Evolutionary conservation across 2,888 invertebrate species (phyloP).

Genomic region (Fabriciana adippe): DNA sequence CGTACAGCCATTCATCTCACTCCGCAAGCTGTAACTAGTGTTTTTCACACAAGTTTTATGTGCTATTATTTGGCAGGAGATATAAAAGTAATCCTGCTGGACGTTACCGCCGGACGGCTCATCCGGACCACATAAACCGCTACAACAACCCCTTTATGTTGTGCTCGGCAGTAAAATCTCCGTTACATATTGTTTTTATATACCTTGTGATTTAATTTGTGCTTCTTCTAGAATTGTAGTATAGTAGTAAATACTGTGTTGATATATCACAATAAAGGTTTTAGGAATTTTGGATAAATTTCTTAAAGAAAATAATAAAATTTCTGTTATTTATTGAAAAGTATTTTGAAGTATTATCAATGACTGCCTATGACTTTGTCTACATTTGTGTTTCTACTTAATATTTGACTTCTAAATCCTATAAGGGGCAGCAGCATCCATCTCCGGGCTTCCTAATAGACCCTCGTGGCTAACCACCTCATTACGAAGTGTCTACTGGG

Average conservation of each 20-base stretch:
- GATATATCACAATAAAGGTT: neutral
- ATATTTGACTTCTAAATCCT: no score
- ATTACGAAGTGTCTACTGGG: no score
- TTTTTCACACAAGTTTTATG: slow-evolving; percentile 82
- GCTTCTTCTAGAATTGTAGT: slow-evolving; percentile 14
- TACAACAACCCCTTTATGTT: slow-evolving; percentile 70
- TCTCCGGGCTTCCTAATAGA: no score
- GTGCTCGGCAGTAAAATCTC: slow-evolving; percentile 72
- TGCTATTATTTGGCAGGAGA: slow-evolving; percentile 80
- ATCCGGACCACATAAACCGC: slow-evolving; percentile 59
- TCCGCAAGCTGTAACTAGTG: slow-evolving; percentile 68
- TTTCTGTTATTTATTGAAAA: no score
- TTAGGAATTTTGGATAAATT: neutral
- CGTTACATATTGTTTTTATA: slow-evolving; percentile 61
- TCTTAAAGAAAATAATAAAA: no score
- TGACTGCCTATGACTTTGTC: no score
- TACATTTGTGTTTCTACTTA: no score
- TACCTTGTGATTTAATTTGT: slow-evolving; percentile 34
- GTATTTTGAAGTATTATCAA: no score
- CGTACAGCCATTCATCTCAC: slow-evolving; percentile 54
- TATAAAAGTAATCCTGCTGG: slow-evolving; percentile 76
- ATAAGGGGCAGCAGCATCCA: no score
- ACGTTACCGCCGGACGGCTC: slow-evolving; percentile 61
- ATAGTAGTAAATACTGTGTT: neutral
- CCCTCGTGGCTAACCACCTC: no score